A percentile compares a stretch with the other conserved stretches of the same genome.
Evolutionary conservation across 2,888 invertebrate genomes (phyloP).

Genomic region (Epirrhoe alternata): DNA sequence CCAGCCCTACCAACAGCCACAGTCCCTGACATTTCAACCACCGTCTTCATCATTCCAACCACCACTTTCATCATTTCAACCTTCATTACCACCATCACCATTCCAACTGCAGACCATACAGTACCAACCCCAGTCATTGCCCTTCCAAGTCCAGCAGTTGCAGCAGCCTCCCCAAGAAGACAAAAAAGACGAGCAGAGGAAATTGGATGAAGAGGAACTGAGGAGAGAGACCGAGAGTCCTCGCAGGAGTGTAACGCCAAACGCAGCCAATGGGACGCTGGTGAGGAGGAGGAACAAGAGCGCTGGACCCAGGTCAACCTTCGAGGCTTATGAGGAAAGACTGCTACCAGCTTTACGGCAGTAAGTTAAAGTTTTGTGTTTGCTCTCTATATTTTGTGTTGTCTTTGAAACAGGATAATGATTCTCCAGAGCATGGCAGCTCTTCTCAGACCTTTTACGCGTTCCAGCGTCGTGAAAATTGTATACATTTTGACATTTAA

Average conservation of each 20-base stretch:
- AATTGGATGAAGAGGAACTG: conserved; percentile 70
- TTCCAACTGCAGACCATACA: conserved; percentile 17
- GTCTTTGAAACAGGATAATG: too few species aligned
- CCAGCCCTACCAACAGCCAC: conserved; percentile 30
- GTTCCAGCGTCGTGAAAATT: too few species aligned
- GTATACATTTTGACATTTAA: too few species aligned
- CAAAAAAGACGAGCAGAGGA: conserved; percentile 57
- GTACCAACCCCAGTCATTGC: conserved; percentile 30
- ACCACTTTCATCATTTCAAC: conserved; percentile 26
- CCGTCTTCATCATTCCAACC: conserved; percentile 14
- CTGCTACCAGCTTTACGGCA: conserved; percentile 93
- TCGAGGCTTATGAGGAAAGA: conserved; percentile 95
- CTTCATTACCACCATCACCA: conserved; percentile 12
- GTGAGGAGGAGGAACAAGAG: conserved; percentile 88
- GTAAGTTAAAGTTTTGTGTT: conserved; percentile 80
- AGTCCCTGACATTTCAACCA: conserved; percentile 15
- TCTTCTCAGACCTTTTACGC: not conserved
- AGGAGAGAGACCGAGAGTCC: conserved; percentile 78
- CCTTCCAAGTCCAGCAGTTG: conserved; percentile 21
- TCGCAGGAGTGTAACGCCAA: conserved; percentile 77
- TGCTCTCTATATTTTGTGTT: too few species aligned
- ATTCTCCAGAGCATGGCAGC: not conserved
- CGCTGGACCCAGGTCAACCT: conserved; percentile 88
- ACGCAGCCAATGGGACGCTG: conserved; percentile 81
- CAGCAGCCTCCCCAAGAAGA: conserved; percentile 42